A percentile compares a stretch with the other conserved stretches of the same genome.
phyloP scores from a whole-genome alignment of 2,888 invertebrate species.

The Phyto melanocephala region DNA sequence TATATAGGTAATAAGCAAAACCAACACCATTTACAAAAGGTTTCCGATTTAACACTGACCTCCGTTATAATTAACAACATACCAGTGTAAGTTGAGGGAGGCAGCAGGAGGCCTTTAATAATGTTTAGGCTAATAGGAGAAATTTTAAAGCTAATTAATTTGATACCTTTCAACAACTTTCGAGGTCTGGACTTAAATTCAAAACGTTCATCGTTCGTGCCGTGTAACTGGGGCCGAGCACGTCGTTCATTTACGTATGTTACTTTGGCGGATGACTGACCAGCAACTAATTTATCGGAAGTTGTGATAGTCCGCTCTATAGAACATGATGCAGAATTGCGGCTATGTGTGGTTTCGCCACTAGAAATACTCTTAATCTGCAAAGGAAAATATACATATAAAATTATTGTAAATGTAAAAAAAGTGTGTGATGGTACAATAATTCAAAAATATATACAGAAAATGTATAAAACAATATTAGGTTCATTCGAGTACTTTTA shows the following conservation, averaged over 20 bases:
- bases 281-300: slow-evolving; percentile 74
- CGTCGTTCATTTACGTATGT: slow-evolving; percentile 78
- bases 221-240: slow-evolving; percentile 72
- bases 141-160: not conserved
- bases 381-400: slow-evolving; percentile 1
- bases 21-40: slow-evolving; percentile 53
- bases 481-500: too few relatives aligned
- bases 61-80: not conserved
- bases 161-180: slow-evolving; percentile 77
- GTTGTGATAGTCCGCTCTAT: slow-evolving; percentile 77
- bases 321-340: slow-evolving; percentile 78
- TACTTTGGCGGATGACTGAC: slow-evolving; percentile 74
- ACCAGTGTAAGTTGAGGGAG: not conserved
- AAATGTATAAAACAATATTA: too few relatives aligned
- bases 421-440: too few relatives aligned
- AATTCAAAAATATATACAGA: too few relatives aligned
- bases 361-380: slow-evolving; percentile 78
- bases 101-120: not conserved
- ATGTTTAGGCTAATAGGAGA: slow-evolving; percentile 13
- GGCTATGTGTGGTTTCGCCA: slow-evolving; percentile 78
- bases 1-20: slow-evolving; percentile 39
- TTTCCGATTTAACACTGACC: not conserved
- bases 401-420: not conserved
- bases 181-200: slow-evolving; percentile 78
- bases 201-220: slow-evolving; percentile 74